Evolutionary conservation across 2,888 invertebrate species (phyloP), one percentile per base, ranked within the genome.

Genomic region (Ganaspis brasiliensis): DNA sequence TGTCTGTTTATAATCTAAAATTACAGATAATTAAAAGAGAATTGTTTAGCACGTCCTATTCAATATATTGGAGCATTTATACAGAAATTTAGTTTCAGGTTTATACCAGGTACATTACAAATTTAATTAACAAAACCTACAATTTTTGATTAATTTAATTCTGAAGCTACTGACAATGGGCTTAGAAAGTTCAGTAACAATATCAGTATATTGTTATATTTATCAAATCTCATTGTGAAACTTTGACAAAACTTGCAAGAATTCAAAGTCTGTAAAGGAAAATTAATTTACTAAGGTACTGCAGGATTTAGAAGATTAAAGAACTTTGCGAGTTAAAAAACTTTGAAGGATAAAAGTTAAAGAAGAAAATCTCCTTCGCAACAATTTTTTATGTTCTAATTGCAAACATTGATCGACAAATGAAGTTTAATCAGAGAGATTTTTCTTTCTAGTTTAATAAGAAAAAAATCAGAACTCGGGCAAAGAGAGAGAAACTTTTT

Each of bases 331-430:
- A 19, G 31, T 21, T 35, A 37, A 37, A 31, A 35, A 37, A 16
- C 10, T 35, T 16, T 31, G 19, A 37, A 37, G 31, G 61, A 19
- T 37, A 19, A 61, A 19, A 52, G 19, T 52, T 52, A 2, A 19
- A 52, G 19, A 52, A 52, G 52, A 52, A 52, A 52, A 52, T 52
- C 19, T 19, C 19, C 9, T n/a, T 19, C 16, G n/a, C 16, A 49
- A 49, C 16, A 49, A 49, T 52, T 52, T 52, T 52, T 52, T 19
- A 52, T 52, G 52, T 52, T 52, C 52, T 52, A 52, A 52, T 52
- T 52, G 52, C n/a, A 52, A 52, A 52, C 52, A 52, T 52, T 52
- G 52, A 52, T 52, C 52, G 52, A 52, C 52, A 52, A 52, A 52
- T 52, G 52, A 52, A 52, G 52, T 52, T 52, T 52, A 52, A 52